Conservation (phyloP, 2,888 invertebrate genomes). For the Melolontha melolontha region DNA sequence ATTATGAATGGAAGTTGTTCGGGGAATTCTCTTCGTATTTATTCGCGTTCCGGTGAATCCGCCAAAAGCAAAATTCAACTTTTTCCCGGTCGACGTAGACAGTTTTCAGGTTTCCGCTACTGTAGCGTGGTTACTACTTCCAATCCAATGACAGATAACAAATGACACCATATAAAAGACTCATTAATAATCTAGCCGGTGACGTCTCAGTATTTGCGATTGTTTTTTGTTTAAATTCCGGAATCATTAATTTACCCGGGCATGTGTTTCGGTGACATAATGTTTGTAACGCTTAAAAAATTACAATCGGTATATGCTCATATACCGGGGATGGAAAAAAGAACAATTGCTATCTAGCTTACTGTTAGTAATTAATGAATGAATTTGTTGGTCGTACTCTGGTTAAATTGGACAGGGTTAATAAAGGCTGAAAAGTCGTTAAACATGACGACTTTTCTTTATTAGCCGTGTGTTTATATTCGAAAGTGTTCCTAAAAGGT, state of each 20-base stretch:
- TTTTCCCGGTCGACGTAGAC: background rate
- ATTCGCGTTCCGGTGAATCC: conserved; percentile 14
- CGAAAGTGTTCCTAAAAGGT: conserved; percentile 8
- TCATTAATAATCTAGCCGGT: conserved; percentile 39
- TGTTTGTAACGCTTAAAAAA: conserved; percentile 35
- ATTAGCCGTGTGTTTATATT: background rate
- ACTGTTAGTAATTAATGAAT: conserved; percentile 34
- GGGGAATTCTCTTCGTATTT: conserved; percentile 14
- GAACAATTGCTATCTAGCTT: background rate
- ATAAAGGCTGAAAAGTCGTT: conserved; percentile 24
- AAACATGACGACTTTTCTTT: conserved; percentile 11
- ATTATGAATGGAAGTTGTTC: conserved; percentile 22
- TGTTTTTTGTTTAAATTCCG: conserved; percentile 40
- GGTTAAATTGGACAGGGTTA: conserved; percentile 23
- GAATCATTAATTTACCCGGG: conserved; percentile 36
- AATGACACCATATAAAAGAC: conserved; percentile 41
- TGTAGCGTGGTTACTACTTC: conserved; percentile 16
- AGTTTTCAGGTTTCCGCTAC: conserved; percentile 15
- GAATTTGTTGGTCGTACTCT: conserved; percentile 18
- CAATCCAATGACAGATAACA: conserved; percentile 40
- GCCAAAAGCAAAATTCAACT: conserved; percentile 6
- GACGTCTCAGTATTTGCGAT: conserved; percentile 37
- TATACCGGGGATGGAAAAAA: background rate
- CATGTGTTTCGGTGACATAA: conserved; percentile 34
- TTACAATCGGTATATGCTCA: conserved; percentile 10